Evolutionary conservation across 2,113 vertebrate species (phyloP).

Genomic region (Nycticorax nycticorax): DNA sequence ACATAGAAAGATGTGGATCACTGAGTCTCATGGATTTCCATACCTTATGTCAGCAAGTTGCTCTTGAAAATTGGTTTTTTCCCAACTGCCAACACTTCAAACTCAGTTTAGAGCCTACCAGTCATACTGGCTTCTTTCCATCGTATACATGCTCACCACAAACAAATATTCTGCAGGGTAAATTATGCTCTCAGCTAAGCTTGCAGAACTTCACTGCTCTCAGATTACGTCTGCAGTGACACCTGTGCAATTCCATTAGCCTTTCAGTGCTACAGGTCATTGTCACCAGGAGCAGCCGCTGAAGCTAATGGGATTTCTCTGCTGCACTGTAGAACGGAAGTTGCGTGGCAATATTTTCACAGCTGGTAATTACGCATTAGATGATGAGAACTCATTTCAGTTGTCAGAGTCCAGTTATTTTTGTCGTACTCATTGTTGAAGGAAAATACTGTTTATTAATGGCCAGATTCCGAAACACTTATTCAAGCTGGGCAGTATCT

Average conservation of each 20-base stretch:
- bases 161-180: neutral
- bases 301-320: neutral
- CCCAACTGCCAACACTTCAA: neutral
- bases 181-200: neutral
- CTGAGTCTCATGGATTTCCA: neutral
- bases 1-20: neutral
- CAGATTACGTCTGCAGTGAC: neutral
- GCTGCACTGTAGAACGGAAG: neutral
- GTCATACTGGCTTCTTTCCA: neutral
- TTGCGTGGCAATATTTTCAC: neutral
- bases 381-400: neutral
- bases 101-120: neutral
- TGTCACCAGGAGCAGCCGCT: neutral
- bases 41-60: neutral
- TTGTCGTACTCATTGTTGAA: neutral
- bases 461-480: neutral
- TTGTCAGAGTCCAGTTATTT: neutral
- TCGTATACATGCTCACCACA: neutral
- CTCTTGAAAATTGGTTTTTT: neutral
- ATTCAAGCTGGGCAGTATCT: neutral
- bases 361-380: neutral
- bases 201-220: neutral
- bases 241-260: neutral
- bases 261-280: neutral
- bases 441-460: neutral